phyloP scores from a whole-genome alignment of 2,113 vertebrate species.

The Sakesphorus luctuosus region DNA sequence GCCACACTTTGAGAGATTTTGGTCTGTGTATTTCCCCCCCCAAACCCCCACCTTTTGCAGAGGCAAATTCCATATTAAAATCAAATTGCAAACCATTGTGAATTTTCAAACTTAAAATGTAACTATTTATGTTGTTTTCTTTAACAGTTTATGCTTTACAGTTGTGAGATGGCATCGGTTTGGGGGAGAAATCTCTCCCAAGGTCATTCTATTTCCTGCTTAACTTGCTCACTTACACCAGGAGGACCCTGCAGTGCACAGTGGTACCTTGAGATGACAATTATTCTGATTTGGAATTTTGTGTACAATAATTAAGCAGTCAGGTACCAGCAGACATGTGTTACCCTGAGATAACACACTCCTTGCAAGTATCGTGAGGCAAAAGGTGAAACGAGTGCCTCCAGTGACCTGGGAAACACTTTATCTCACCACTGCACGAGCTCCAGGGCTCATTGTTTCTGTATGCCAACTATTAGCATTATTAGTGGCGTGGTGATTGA shows the following conservation, averaged over 20 bases:
- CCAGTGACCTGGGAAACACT: constrained; percentile 42
- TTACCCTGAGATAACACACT: constrained; percentile 70
- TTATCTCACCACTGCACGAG: constrained; percentile 58
- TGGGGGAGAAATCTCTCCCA: not conserved
- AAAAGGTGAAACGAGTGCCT: constrained; percentile 48
- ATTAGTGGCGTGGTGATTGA: not conserved
- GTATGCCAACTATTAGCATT: not conserved
- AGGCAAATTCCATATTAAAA: not conserved
- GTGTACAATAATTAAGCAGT: constrained; percentile 71
- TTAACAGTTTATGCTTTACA: not conserved
- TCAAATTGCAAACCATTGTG: accelerated
- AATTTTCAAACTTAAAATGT: not conserved
- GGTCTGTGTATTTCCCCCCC: not conserved
- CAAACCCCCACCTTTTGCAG: not conserved
- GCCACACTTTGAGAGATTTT: not conserved
- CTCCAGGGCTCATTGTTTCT: not conserved
- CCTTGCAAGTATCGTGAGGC: constrained; percentile 51
- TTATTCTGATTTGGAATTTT: constrained; percentile 59
- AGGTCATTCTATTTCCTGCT: constrained; percentile 22
- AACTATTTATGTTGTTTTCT: not conserved
- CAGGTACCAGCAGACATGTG: constrained; percentile 67
- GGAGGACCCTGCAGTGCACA: not conserved
- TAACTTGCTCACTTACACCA: constrained; percentile 15
- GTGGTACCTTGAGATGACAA: constrained; percentile 27
- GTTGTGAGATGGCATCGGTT: not conserved